These are phyloP conservation scores for Busseola fusca DNA, from an alignment of 2,888 invertebrate genomes.

Conservation along the genomic window DNA sequence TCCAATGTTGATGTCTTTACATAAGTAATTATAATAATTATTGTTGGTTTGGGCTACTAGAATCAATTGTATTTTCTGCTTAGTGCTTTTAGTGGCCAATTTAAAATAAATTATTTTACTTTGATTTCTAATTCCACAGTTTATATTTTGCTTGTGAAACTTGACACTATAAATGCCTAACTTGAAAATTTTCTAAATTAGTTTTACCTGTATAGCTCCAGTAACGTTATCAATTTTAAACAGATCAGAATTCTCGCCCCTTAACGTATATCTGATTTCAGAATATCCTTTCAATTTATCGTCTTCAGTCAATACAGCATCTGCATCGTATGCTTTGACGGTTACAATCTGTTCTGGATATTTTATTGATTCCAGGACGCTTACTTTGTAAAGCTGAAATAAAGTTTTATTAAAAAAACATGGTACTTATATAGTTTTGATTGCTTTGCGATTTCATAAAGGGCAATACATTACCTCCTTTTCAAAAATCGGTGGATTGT, in stretches of 20 bases:
- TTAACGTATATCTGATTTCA: conserved; percentile 91
- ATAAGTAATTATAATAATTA: too few relatives aligned
- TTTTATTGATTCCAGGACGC: conserved; percentile 91
- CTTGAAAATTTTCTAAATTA: background rate
- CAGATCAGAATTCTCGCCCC: conserved; percentile 92
- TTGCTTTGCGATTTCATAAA: background rate
- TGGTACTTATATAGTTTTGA: background rate
- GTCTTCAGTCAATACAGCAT: conserved; percentile 89
- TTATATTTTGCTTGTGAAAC: background rate
- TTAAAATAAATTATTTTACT: background rate
- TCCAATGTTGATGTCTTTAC: too few relatives aligned
- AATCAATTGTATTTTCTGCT: background rate
- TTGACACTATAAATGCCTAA: background rate
- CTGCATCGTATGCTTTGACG: conserved; percentile 92
- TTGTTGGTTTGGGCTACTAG: background rate
- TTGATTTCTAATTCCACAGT: background rate
- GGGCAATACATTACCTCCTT: conserved; percentile 82
- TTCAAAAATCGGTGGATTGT: conserved; percentile 93
- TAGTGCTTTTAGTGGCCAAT: too few relatives aligned
- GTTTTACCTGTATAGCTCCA: conserved; percentile 90
- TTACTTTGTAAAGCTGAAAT: conserved; percentile 90
- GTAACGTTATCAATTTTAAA: conserved; percentile 92
- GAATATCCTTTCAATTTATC: conserved; percentile 91
- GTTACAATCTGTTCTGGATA: conserved; percentile 91
- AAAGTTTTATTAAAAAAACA: background rate